phyloP scores from a whole-genome alignment of 2,797 vertebrate genomes.

The Pseudocheirus occidentalis region DNA sequence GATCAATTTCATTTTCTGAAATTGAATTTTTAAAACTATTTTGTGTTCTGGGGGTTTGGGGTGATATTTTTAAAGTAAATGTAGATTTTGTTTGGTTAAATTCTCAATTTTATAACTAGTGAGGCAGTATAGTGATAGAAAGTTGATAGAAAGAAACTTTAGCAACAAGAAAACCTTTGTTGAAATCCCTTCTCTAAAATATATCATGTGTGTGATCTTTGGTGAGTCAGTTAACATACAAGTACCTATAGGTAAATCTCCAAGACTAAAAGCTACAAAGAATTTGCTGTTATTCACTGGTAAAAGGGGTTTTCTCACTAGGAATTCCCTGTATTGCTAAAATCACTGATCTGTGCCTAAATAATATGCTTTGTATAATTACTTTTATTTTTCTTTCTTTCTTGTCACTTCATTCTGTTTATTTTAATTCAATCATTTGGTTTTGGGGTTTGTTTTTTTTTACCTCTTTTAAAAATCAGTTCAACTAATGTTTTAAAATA shows the following conservation, averaged over 20 bases:
- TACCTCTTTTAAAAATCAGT: background rate
- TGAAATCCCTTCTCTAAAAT: background rate
- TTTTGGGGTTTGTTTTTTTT: background rate
- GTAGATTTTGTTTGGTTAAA: background rate
- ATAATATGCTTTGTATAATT: background rate
- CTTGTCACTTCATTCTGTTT: background rate
- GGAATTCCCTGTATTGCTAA: background rate
- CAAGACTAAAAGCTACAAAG: background rate
- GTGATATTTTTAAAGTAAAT: background rate
- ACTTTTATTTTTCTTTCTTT: background rate
- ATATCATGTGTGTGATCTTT: background rate
- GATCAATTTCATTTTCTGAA: background rate
- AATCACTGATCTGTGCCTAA: background rate
- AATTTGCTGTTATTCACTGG: background rate
- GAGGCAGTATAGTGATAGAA: background rate
- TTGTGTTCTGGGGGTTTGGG: background rate
- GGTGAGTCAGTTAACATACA: background rate
- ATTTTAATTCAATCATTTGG: background rate
- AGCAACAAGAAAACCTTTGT: background rate
- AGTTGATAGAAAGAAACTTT: background rate
- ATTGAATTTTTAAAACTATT: background rate
- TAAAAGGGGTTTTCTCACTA: background rate
- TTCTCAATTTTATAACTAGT: background rate
- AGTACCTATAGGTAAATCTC: background rate
- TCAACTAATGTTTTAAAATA: background rate